phyloP scores from a whole-genome alignment of 2,888 invertebrate genomes.

The Chrysopilus asiliformis region DNA sequence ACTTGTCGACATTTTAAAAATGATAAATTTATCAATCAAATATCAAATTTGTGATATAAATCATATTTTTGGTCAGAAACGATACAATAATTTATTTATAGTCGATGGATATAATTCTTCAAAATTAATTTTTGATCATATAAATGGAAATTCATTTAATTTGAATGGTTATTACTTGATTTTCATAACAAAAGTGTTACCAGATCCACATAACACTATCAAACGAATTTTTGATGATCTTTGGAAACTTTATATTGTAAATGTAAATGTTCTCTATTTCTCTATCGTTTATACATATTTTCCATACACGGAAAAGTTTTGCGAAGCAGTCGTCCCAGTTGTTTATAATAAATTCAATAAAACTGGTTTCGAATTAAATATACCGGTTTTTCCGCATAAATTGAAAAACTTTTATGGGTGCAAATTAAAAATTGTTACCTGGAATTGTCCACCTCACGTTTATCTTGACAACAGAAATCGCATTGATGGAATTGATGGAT shows the following conservation, averaged over 20 bases:
- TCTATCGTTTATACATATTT: constrained; percentile 11
- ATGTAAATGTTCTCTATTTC: constrained; percentile 5
- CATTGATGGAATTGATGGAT: constrained; percentile 11
- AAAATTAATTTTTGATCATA: not conserved
- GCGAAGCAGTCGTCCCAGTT: constrained; percentile 8
- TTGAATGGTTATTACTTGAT: constrained; percentile 6
- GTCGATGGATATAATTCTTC: constrained; percentile 2
- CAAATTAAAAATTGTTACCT: constrained; percentile 8
- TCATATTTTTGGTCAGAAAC: no score
- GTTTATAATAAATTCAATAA: constrained; percentile 6
- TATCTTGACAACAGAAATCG: constrained; percentile 6
- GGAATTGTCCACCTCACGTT: constrained; percentile 9
- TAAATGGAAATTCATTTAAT: constrained; percentile 4
- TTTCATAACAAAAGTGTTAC: not conserved
- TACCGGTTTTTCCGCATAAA: constrained; percentile 11
- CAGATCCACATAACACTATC: not conserved
- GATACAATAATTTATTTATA: constrained; percentile 1
- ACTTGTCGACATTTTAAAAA: no score
- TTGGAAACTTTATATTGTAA: constrained; percentile 8
- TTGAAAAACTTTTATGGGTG: constrained; percentile 10
- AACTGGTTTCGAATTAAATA: constrained; percentile 3
- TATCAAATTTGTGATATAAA: no score
- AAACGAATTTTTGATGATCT: constrained; percentile 6
- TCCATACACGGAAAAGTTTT: constrained; percentile 10
- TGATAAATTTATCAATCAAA: no score